Percentiles rank a stretch among this genome's conserved stretches.
Conservation (phyloP, 2,888 invertebrate species). For the Melanchra persicariae region DNA sequence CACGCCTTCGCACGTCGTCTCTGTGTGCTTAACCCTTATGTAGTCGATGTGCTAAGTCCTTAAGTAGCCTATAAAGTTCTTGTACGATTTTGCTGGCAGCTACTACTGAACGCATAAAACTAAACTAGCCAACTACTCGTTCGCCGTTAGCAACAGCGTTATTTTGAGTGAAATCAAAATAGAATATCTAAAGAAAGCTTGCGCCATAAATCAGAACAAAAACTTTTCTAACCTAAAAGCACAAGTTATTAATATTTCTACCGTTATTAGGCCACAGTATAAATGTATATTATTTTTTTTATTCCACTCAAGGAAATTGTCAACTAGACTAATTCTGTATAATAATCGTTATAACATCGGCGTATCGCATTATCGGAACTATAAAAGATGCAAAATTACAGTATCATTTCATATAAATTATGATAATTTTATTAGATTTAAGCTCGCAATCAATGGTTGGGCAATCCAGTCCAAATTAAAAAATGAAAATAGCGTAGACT, state of each 20-base stretch:
- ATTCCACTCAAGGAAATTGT: slow-evolving; percentile 35
- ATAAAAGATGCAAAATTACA: slow-evolving; percentile 62
- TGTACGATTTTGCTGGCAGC: slow-evolving; percentile 23
- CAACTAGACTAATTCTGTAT: slow-evolving; percentile 47
- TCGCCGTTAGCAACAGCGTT: slow-evolving; percentile 31
- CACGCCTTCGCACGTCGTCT: neutral
- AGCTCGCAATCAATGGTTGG: slow-evolving; percentile 48
- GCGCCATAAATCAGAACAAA: slow-evolving; percentile 43
- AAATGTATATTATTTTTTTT: slow-evolving; percentile 32
- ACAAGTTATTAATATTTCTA: slow-evolving; percentile 42
- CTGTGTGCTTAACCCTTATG: slow-evolving; percentile 17
- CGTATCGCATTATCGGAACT: slow-evolving; percentile 48
- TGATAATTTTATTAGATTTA: slow-evolving; percentile 66
- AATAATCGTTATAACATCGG: slow-evolving; percentile 42
- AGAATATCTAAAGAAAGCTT: slow-evolving; percentile 31
- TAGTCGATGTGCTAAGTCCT: slow-evolving; percentile 31
- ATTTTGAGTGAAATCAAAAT: slow-evolving; percentile 29
- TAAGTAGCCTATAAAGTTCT: slow-evolving; percentile 48
- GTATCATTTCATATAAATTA: slow-evolving; percentile 58
- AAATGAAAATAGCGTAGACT: slow-evolving; percentile 17
- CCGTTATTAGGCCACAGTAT: slow-evolving; percentile 47
- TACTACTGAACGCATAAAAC: slow-evolving; percentile 12
- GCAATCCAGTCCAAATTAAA: slow-evolving; percentile 34
- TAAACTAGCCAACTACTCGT: slow-evolving; percentile 1
- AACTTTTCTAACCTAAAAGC: slow-evolving; percentile 35